phyloP scores from a whole-genome alignment of 2,797 vertebrate genomes.

The Knipowitschia caucasica region DNA sequence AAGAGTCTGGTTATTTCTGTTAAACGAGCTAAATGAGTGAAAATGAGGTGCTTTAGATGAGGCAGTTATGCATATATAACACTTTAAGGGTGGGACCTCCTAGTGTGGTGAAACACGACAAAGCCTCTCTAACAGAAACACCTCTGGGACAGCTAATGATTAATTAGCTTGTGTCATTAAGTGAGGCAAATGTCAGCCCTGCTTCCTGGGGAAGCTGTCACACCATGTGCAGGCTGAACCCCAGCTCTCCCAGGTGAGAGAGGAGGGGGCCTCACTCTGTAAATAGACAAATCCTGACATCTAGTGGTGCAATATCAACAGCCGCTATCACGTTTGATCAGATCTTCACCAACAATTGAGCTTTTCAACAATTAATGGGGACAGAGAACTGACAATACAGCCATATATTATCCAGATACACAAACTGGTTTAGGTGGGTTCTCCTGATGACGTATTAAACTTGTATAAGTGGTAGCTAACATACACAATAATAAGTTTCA shows the following conservation, averaged over 20 bases:
- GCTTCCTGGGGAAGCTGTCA: conserved; percentile 91
- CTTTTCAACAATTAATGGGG: not conserved
- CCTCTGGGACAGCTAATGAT: conserved; percentile 98
- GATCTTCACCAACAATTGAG: not conserved
- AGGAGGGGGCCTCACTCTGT: conserved; percentile 43
- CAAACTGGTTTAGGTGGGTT: too few relatives aligned
- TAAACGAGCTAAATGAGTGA: conserved; percentile 70
- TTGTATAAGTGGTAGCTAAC: too few relatives aligned
- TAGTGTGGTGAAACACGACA: conserved; percentile 85
- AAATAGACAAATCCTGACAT: conserved; percentile 84
- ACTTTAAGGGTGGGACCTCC: conserved; percentile 86
- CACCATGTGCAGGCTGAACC: conserved; percentile 75
- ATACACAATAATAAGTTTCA: too few relatives aligned
- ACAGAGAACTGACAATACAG: not conserved
- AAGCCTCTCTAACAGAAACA: conserved; percentile 89
- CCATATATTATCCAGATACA: too few relatives aligned
- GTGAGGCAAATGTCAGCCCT: conserved; percentile 95
- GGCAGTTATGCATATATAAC: conserved; percentile 83
- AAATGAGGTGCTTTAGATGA: conserved; percentile 76
- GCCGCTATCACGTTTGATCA: conserved; percentile 11
- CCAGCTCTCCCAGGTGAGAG: conserved; percentile 70
- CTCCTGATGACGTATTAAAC: too few relatives aligned
- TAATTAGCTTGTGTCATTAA: conserved; percentile 98
- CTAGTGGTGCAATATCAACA: conserved; percentile 79
- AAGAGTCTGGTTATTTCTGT: conserved; percentile 61